Evolutionary conservation across 1,140 invertebrate species (phyloP).

Genomic region (Galleria mellonella): DNA sequence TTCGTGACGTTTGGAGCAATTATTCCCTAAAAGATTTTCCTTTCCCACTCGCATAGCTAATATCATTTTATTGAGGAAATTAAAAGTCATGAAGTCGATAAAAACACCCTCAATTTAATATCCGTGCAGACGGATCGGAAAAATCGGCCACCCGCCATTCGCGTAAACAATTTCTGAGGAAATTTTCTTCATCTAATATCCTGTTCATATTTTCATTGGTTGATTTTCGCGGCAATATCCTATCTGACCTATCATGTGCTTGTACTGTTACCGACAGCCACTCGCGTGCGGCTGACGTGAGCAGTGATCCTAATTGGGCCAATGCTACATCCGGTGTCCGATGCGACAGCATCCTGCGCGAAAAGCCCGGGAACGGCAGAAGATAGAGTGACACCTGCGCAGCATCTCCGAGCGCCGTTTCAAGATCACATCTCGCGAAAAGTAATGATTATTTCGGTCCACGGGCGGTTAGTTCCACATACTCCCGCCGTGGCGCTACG

Average conservation of each 20-base stretch:
- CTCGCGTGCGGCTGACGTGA: slow-evolving; percentile 34
- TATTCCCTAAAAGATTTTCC: neutral
- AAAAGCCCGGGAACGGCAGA: slow-evolving; percentile 64
- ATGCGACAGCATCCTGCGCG: slow-evolving; percentile 60
- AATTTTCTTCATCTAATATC: slow-evolving; percentile 65
- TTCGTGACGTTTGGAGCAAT: neutral
- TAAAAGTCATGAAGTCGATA: slow-evolving; percentile 26
- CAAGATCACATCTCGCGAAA: slow-evolving; percentile 70
- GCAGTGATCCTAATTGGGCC: slow-evolving; percentile 41
- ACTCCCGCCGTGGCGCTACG: slow-evolving; percentile 57
- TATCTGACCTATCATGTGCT: slow-evolving; percentile 25
- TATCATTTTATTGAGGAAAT: slow-evolving; percentile 26
- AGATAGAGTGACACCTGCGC: slow-evolving; percentile 52
- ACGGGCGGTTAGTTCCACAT: slow-evolving; percentile 56
- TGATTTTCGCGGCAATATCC: slow-evolving; percentile 44
- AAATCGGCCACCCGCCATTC: slow-evolving; percentile 47
- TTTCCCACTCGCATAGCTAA: slow-evolving; percentile 9
- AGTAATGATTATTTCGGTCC: slow-evolving; percentile 73
- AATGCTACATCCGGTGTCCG: slow-evolving; percentile 50
- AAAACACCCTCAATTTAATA: slow-evolving; percentile 43
- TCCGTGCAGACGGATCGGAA: slow-evolving; percentile 38
- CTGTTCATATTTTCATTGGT: slow-evolving; percentile 40
- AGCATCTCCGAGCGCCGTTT: slow-evolving; percentile 51
- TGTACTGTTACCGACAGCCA: slow-evolving; percentile 21
- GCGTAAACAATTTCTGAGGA: slow-evolving; percentile 66